These are phyloP conservation scores for Xenentodon cancila DNA, from an alignment of 2,797 vertebrate species.

Conservation along the genomic window DNA sequence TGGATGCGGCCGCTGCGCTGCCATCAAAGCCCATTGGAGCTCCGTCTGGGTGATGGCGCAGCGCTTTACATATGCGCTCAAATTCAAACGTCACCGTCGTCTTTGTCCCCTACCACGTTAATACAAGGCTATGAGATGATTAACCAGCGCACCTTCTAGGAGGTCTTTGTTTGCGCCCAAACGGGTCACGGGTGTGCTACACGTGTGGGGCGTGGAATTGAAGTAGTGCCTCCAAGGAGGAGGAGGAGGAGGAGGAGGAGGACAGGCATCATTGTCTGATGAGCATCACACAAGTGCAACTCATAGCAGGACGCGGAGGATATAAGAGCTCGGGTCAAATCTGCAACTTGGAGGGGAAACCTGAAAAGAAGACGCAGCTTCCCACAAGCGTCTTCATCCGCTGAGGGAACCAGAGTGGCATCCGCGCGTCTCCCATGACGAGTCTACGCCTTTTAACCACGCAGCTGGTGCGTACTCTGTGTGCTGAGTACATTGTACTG, in stretches of 20 bases:
- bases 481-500: too few relatives aligned
- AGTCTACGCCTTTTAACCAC: not conserved
- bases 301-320: not conserved
- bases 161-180: not conserved
- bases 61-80: too few relatives aligned
- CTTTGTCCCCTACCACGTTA: not conserved
- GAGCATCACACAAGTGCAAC: not conserved
- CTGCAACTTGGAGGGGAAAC: not conserved
- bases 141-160: constrained; percentile 3
- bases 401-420: constrained; percentile 19
- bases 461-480: constrained; percentile 13
- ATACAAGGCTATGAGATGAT: not conserved
- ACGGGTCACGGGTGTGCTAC: constrained; percentile 43
- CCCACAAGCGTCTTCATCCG: not conserved
- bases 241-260: constrained; percentile 13
- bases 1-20: too few relatives aligned
- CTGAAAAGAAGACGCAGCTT: not conserved
- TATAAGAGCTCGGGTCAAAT: not conserved
- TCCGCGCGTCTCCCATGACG: constrained; percentile 9
- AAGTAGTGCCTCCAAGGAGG: constrained; percentile 40
- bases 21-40: too few relatives aligned
- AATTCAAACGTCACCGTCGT: too few relatives aligned
- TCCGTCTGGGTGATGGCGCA: too few relatives aligned
- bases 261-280: not conserved
- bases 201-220: constrained; percentile 65